Base-by-base conservation (phyloP, 2,797 vertebrate species). In the Champsocephalus esox region DNA sequence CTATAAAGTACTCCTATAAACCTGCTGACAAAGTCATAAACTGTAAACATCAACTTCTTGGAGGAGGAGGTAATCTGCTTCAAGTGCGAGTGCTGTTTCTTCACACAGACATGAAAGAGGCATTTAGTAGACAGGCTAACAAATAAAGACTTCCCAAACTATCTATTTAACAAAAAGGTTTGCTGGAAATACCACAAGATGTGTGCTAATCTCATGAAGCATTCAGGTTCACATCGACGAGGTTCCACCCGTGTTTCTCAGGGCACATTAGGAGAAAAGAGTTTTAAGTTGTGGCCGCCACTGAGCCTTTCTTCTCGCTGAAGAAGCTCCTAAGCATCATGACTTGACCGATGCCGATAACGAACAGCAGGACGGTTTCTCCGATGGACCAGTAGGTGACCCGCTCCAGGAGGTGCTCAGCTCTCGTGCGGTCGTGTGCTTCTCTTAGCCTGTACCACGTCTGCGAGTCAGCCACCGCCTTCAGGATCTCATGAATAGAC, bases 281-380 rank as follows among this genome's bases (percentile, higher is more conserved):
- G 45, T 32, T 65, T 60, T 96, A 97, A 78, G 95, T 97, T 80
- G 81, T 64, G 0, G 83, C 87, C 0, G 81, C 62, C 1, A 93
- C 32, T 1, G 89, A 74, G 41, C 87, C 14, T 83, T 93, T 96
- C 76, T 94, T 96, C 10, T 97, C 97, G 0, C 75, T 92, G 89
- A 98, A 98, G 92, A 98, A 98, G 89, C 96, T 97, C 73, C 84
- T 96, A 7, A 98, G 96, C 92, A 98, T 75, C 81, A 98, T n/a
- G 77, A 98, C 95, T 80, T 98, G 97, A 79, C 96, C 94, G 2
- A 97, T 16, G 78, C 96, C 95, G 79, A 98, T 96, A 74, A 94
- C 88, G 2, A 96, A 95, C 71, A 98, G 91, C 79, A 97, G 89
- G 9, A 96, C 0, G 0, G 96, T 94, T 91, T 98, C 95, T n/a